These are phyloP conservation scores for Pasiphila rectangulata DNA, from an alignment of 2,888 invertebrate genomes.

Conservation along the genomic window DNA sequence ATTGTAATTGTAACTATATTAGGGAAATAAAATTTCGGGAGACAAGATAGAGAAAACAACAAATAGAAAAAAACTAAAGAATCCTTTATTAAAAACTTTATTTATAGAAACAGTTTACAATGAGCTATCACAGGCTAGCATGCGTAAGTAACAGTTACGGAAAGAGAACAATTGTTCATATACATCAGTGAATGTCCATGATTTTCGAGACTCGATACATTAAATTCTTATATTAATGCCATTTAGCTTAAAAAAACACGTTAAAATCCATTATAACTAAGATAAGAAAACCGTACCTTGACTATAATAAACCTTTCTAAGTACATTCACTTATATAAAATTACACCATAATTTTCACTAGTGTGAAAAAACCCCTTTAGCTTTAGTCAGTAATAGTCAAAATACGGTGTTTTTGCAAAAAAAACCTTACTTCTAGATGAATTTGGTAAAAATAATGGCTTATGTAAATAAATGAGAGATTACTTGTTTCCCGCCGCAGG, in stretches of 20 bases:
- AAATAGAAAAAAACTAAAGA: neutral
- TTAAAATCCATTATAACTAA: constrained; percentile 8
- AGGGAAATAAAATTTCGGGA: too few relatives aligned
- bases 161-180: constrained; percentile 9
- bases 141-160: constrained; percentile 41
- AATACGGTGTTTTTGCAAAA: constrained; percentile 42
- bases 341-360: neutral
- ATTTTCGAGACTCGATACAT: constrained; percentile 24
- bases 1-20: too few relatives aligned
- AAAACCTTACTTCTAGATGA: constrained; percentile 48
- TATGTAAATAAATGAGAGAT: constrained; percentile 59
- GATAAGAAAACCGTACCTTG: constrained; percentile 42
- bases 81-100: constrained; percentile 46
- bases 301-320: constrained; percentile 37
- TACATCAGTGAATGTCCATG: constrained; percentile 12
- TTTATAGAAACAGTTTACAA: constrained; percentile 67
- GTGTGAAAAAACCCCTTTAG: neutral
- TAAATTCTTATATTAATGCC: constrained; percentile 27
- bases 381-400: constrained; percentile 43
- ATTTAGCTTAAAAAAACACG: constrained; percentile 22
- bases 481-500: constrained; percentile 38
- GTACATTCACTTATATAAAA: constrained; percentile 13
- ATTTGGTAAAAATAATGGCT: constrained; percentile 67
- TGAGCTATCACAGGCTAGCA: constrained; percentile 73
- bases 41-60: too few relatives aligned